Conservation (phyloP, 2,797 vertebrate species). For the Morelia viridis region DNA sequence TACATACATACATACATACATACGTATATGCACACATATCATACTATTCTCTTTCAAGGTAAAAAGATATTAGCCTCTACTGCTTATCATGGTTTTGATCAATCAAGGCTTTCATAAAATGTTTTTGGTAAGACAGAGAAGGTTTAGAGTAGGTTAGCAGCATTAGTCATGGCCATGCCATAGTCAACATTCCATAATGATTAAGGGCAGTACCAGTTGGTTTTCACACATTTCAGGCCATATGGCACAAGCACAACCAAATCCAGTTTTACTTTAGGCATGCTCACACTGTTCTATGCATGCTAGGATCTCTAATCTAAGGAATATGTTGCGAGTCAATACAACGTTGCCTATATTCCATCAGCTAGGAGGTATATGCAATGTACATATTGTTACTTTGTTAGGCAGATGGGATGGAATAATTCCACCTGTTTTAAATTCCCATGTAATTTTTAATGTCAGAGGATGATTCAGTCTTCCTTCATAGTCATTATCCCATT, state of each 20-base stretch:
- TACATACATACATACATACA: not conserved
- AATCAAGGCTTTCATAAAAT: not conserved
- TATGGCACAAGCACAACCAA: not conserved
- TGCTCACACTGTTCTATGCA: not conserved
- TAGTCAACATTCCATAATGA: not conserved
- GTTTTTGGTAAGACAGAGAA: not conserved
- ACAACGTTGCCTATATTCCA: not conserved
- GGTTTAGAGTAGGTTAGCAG: not conserved
- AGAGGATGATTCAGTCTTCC: constrained; percentile 39
- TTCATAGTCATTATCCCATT: constrained; percentile 46
- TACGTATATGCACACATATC: not conserved
- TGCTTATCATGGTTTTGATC: not conserved
- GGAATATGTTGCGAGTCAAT: not conserved
- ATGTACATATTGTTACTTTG: constrained; percentile 1
- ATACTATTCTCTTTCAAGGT: not conserved
- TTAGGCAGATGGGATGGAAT: constrained; percentile 38
- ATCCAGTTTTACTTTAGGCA: not conserved
- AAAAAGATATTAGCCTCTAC: not conserved
- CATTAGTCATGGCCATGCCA: not conserved
- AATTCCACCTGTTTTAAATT: constrained; percentile 47
- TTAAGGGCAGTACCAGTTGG: not conserved
- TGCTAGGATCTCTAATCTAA: not conserved
- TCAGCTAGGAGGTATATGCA: not conserved
- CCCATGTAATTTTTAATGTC: constrained; percentile 51
- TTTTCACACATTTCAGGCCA: not conserved